Percentiles rank a stretch among this genome's conserved stretches.
Conservation (phyloP, 2,113 vertebrate species). For the Petrocephalus zakoni region DNA sequence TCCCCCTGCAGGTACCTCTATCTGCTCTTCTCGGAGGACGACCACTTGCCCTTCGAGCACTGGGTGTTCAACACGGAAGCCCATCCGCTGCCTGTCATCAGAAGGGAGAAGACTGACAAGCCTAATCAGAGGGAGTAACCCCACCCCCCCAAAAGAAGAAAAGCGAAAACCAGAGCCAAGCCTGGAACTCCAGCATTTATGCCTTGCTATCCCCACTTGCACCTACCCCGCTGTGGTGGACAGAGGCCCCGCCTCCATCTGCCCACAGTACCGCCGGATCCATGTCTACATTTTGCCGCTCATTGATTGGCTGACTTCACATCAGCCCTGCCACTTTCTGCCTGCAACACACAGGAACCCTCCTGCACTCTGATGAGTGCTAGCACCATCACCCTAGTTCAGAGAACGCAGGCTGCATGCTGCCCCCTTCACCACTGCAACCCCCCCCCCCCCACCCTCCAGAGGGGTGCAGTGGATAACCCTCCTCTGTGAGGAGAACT, state of each 20-base stretch:
- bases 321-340: not conserved
- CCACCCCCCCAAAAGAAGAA: not conserved
- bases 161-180: not conserved
- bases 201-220: not conserved
- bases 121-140: slow-evolving; percentile 58
- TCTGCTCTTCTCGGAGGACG: slow-evolving; percentile 94
- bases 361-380: not conserved
- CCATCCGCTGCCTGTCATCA: slow-evolving; percentile 84
- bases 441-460: slow-evolving; percentile 32
- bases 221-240: not conserved
- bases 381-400: not conserved
- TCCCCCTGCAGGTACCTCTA: slow-evolving; percentile 76
- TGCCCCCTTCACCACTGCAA: slow-evolving; percentile 41
- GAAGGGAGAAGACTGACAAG: slow-evolving; percentile 48
- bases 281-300: not conserved
- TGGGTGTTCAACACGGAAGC: slow-evolving; percentile 98
- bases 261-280: not conserved
- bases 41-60: slow-evolving; percentile 85
- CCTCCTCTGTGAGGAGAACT: slow-evolving; percentile 92
- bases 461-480: slow-evolving; percentile 72
- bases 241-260: not conserved
- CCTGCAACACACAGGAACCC: not conserved
- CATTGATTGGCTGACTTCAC: not conserved
- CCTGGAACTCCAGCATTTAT: not conserved
- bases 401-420: slow-evolving; percentile 45